Evolutionary conservation across 2,888 invertebrate genomes (phyloP), one percentile per base, ranked within the genome.

Genomic region (Agrotis exclamationis): DNA sequence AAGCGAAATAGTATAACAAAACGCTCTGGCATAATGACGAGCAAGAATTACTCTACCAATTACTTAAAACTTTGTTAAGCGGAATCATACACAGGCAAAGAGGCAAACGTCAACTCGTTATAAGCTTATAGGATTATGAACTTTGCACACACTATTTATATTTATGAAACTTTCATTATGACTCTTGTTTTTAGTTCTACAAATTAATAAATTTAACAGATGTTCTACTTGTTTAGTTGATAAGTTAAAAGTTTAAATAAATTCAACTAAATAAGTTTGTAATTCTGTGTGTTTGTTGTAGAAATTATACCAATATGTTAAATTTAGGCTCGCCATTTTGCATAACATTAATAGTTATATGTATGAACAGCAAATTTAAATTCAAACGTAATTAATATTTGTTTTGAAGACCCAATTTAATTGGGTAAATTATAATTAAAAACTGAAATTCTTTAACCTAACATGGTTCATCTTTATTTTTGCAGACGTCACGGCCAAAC

Each of bases 121-220:
- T 13, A 28, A 7, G 18, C 48, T 79, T 62, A 62, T 20, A 1
- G 24, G 48, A 79, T 66, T 79, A 79, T 58, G n/a, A 66, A 74
- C 57, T 60, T 67, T 16, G 47, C 20, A 33, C 24, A 59, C 44
- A 65, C 48, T n/a, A n/a, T 24, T n/a, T 7, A 63, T 73, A 47
- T 51, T 63, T 48, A 44, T 59, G 47, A 11, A 80, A 68, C 44
- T 67, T 72, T 28, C 48, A 51, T 53, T 39, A 67, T 13, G 13
- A 65, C 51, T 51, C 14, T 79, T 63, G 50, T 63, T 64, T 28
- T 70, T 22, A 20, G 22, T 44, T 57, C 62, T 60, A 48, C 60
- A 54, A 22, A 50, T 58, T 45, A 22, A 22, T 53, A 9, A 63
- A 51, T 63, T n/a, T 11, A 58, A 51, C n/a, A n/a, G n/a, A n/a